Evolutionary conservation across 1,140 invertebrate genomes (phyloP), one percentile per base, ranked within the genome.

Genomic region (Lepidotrigona ventralis): DNA sequence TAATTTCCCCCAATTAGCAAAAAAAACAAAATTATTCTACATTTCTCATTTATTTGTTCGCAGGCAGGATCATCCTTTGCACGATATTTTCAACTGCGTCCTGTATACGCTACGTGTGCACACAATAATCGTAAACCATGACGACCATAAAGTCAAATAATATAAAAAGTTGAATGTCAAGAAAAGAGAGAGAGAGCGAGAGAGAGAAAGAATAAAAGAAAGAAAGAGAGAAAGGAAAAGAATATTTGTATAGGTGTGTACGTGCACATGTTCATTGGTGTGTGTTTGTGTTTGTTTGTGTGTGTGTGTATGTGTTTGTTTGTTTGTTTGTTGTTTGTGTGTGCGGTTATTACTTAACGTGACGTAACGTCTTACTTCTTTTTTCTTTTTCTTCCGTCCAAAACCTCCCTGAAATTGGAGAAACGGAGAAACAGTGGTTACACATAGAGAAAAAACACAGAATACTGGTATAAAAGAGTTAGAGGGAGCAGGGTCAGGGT

Each of bases 341-440:
- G 85, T 85, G 89, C 89, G 88, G 82, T 53, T 91, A 92, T 92
- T 94, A 94, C 92, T 93, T 94, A 93, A 91, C 93, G 92, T 94
- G 93, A 92, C 93, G 90, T 91, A 94, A 94, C 92, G 94, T 97
- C 97, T 98, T 98, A 98, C 97, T 98, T 98, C 97, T 97, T 98
- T 98, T 97, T 98, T 97, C 96, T 98, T 97, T 97, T 97, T 98
- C 97, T 97, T 97, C 96, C 97, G 97, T 97, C 97, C 97, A 97
- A 97, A 97, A 97, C 96, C 96, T 95, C 95, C 96, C 96, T 97
- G 96, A 94, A 97, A 97, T 96, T 95, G 95, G 90, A 94, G 92
- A 94, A 93, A 94, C 92, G 94, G 90, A 94, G 92, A 95, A 94
- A 91, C 94, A 94, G 91, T 93, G 90, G 92, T 94, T 94, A 94